Evolutionary conservation across 2,797 vertebrate species (phyloP), one percentile per base, ranked within the genome.

Genomic region (Poeciliopsis paucimaculata): DNA sequence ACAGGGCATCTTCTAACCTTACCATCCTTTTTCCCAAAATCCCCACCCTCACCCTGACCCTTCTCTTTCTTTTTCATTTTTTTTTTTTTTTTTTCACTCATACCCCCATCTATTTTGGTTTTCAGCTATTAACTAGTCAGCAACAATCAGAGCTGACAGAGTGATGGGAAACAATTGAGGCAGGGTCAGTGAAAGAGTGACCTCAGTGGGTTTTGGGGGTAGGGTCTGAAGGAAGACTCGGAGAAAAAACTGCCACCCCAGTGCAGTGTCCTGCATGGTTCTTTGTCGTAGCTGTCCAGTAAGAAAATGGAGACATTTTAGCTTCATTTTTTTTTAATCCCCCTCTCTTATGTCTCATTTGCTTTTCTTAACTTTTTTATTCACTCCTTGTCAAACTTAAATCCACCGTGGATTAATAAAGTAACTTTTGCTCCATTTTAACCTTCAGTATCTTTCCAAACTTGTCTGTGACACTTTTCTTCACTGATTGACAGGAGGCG

Each of bases 111-210:
- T 90, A 85, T 91, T 94, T 93, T 91, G 88, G 90, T 93, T 91
- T 92, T 91, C 91, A 91, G 93, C 94, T 93, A 95, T 96, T 96
- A 96, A 95, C 95, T 93, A 92, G 93, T 95, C 94, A 92, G 94
- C 89, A 90, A 95, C 95, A 96, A 96, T 96, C 92, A 91, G 91
- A 94, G 93, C 93, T 96, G 95, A 96, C 95, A 96, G 95, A 96
- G 94, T 89, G 88, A 95, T 83, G 92, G 94, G 94, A 95, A 95
- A 96, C 95, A 96, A 96, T 95, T 83, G 91, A 94, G 93, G 93
- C 80, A 81, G 94, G 95, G 95, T 96, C 94, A 84, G 71, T 83
- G 77, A 86, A 94, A 92, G 90, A 90, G 90, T 95, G 95, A 95
- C 94, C 95, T 93, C 87, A 76, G 85, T 92, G 88, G 83, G 79